Evolutionary conservation across 1,140 invertebrate species (phyloP), one percentile per base, ranked within the genome.

Genomic region (Cherax quadricarinatus): DNA sequence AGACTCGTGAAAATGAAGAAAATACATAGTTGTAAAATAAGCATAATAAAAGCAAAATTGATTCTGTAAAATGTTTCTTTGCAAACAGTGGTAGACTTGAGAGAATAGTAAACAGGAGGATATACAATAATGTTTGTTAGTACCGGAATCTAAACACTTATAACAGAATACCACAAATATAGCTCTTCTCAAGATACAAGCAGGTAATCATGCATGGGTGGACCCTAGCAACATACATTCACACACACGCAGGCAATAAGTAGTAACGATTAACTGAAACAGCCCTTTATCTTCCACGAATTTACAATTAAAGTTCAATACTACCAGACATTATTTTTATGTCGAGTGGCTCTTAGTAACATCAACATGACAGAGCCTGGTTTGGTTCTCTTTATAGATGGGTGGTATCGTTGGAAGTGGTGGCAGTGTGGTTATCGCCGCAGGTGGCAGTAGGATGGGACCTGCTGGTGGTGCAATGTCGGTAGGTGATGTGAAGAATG

Each of bases 321-420:
- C 70, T 75, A 21, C 70, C 70, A 75, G n/a, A 75, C 24, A 30
- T 75, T n/a, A 75, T 75, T 75, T 75, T 30, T 75, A 75, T 75
- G 70, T 75, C 70, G 70, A 75, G 70, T 75, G 70, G 70, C 70
- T 75, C 70, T 66, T 66, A 75, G 70, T 75, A 66, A 66, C 70
- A 75, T 1, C 24, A 75, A 9, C 70, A 75, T 75, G 70, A 75
- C 70, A 86, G 84, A 86, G 60, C 84, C 41, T 86, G 60, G 60
- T 86, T 86, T 73, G 60, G 62, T 66, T 88, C 75, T 88, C 86
- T 88, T 87, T 88, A 88, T 80, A 88, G 80, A 84, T 89, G 60
- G 30, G 30, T 51, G 81, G 88, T 60, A 60, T 62, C 66, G 24
- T 57, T 66, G 80, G 81, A 73, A 62, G 81, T 53, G 88, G 66